Evolutionary conservation across 2,888 invertebrate species (phyloP).

Genomic region (Epirrita christyi): DNA sequence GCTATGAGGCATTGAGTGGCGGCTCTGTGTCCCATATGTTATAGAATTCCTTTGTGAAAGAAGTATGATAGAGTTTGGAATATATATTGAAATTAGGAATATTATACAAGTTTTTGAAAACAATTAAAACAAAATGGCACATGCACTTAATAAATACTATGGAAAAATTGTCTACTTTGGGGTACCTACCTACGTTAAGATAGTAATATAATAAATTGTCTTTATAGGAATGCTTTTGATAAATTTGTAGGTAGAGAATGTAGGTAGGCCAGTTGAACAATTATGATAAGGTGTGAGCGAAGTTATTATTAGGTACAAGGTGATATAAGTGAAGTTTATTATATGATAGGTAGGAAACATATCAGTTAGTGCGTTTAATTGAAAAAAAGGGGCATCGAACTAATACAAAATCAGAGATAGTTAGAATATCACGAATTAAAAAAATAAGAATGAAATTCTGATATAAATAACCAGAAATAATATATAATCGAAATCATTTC

Average conservation of each 20-base stretch:
- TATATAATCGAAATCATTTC: conserved; percentile 2
- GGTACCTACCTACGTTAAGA: background rate
- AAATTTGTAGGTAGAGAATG: background rate
- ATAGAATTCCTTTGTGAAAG: conserved; percentile 42
- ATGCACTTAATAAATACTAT: background rate
- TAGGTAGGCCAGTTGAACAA: background rate
- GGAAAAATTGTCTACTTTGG: background rate
- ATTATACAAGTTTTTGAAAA: conserved; percentile 25
- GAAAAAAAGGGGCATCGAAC: conserved; percentile 22
- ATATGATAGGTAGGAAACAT: background rate
- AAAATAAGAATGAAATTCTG: too few species aligned
- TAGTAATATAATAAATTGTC: background rate
- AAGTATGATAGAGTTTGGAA: conserved; percentile 38
- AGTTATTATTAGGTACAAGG: background rate
- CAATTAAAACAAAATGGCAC: conserved; percentile 2
- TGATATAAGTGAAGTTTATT: background rate
- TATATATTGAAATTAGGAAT: conserved; percentile 35
- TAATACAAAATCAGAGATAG: background rate
- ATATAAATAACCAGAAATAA: too few species aligned
- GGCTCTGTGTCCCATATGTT: conserved; percentile 63
- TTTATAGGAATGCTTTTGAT: background rate
- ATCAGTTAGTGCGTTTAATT: background rate
- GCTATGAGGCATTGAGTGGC: conserved; percentile 68
- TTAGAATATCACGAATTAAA: too few species aligned
- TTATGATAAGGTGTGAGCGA: background rate